These are phyloP conservation scores for Oryzias javanicus DNA, from an alignment of 2,113 vertebrate species.

Conservation along the genomic window DNA sequence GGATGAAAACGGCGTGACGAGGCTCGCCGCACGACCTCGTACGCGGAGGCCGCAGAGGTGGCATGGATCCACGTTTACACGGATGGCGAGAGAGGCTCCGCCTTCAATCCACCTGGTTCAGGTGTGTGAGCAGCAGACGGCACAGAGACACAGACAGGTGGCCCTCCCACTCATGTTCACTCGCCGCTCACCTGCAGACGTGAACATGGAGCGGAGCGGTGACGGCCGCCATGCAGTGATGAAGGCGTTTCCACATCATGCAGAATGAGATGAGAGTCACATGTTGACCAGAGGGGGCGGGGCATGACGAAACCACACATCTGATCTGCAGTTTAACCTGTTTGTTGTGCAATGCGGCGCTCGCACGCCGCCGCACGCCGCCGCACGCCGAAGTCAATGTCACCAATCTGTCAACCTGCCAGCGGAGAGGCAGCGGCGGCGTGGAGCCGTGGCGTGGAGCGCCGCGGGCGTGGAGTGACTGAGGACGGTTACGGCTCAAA, in stretches of 20 bases:
- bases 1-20: too few relatives aligned
- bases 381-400: constrained; percentile 66
- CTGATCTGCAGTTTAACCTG: constrained; percentile 59
- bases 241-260: constrained; percentile 71
- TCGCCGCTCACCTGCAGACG: too few relatives aligned
- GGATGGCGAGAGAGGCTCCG: too few relatives aligned
- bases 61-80: too few relatives aligned
- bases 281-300: constrained; percentile 59
- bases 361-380: constrained; percentile 60
- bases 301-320: constrained; percentile 42
- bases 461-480: constrained; percentile 32
- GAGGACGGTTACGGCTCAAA: constrained; percentile 3
- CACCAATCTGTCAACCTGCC: constrained; percentile 71
- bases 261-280: constrained; percentile 83
- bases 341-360: constrained; percentile 62
- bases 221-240: constrained; percentile 61
- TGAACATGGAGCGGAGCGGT: constrained; percentile 19
- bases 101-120: too few relatives aligned
- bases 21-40: too few relatives aligned
- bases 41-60: too few relatives aligned
- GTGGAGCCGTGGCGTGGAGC: constrained; percentile 29
- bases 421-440: constrained; percentile 37
- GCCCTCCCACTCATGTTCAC: too few relatives aligned
- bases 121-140: too few relatives aligned
- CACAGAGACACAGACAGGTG: too few relatives aligned